Base-by-base conservation (phyloP, 2,113 vertebrate species). In the Albula glossodonta region DNA sequence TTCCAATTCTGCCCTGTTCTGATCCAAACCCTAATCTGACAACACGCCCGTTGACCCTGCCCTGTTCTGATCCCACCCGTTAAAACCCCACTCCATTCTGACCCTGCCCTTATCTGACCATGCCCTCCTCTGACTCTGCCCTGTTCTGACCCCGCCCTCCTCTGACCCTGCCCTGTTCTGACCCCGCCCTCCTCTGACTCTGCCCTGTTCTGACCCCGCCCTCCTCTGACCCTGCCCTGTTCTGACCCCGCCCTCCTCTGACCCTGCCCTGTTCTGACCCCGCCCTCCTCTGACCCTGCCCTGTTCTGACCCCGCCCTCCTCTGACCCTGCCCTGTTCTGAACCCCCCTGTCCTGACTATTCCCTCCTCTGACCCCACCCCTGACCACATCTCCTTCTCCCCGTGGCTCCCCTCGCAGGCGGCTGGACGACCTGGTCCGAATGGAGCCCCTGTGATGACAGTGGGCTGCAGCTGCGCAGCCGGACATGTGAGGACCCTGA, bases 351-450 rank as follows among this genome's bases (percentile, higher is more conserved):
- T n/a, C 25, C n/a, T 31, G 78, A 49, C 78, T 1, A 3, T 48
- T 1, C 17, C 41, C 48, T 19, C 3, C 51, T n/a, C 60, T 66
- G 60, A 66, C 60, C 17, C 12, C 57, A 60, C 56, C 79, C 12
- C 48, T 60, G 25, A 53, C 11, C 78, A 22, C 56, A 22, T 63
- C 63, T 49, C 3, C 66, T 8, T 15, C 15, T 51, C 82, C 41
- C 82, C 19, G 25, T 74, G 50, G 19, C 19, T 83, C 51, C 57
- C 82, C 13, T 60, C 51, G n/a, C 84, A 99, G 98, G 97, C 88
- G 98, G 98, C 83, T 99, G 98, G 98, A 98, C 97, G 6, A 96
- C 95, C 51, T 99, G 98, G 98, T 97, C 97, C 0, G 96, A 98
- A 90, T 99, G 98, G 98, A 97, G 97, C 2, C 87, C 95, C 19